Evolutionary conservation across 2,113 vertebrate species (phyloP).

Genomic region (Notothenia rossii): DNA sequence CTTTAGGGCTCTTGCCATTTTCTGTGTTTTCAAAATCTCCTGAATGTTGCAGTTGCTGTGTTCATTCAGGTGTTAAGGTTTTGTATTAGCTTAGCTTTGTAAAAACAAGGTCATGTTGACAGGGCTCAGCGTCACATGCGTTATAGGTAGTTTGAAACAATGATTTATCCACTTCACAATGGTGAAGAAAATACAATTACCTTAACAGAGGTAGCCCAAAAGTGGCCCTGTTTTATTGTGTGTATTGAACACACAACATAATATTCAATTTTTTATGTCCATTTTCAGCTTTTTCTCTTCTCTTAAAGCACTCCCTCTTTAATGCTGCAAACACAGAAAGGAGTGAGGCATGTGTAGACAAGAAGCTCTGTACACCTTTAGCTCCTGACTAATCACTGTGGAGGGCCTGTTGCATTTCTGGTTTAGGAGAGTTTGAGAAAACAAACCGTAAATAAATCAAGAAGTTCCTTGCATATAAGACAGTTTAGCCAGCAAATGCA

Average conservation of each 20-base stretch:
- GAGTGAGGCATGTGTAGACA: constrained; percentile 17
- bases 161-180: background rate
- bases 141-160: background rate
- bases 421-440: background rate
- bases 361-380: constrained; percentile 4
- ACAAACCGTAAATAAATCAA: background rate
- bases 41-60: background rate
- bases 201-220: background rate
- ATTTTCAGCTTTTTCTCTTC: background rate
- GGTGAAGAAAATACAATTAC: background rate
- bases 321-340: background rate
- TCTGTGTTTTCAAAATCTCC: background rate
- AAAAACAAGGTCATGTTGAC: background rate
- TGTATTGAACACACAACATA: background rate
- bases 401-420: background rate
- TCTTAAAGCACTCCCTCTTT: background rate
- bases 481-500: background rate
- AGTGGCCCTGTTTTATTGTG: background rate
- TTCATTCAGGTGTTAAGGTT: background rate
- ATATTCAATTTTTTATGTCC: background rate
- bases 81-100: background rate
- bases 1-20: background rate
- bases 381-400: background rate
- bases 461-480: background rate
- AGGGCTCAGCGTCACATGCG: background rate